Base-by-base conservation (phyloP, 2,888 invertebrate species). In the Camptogramma bilineatum region DNA sequence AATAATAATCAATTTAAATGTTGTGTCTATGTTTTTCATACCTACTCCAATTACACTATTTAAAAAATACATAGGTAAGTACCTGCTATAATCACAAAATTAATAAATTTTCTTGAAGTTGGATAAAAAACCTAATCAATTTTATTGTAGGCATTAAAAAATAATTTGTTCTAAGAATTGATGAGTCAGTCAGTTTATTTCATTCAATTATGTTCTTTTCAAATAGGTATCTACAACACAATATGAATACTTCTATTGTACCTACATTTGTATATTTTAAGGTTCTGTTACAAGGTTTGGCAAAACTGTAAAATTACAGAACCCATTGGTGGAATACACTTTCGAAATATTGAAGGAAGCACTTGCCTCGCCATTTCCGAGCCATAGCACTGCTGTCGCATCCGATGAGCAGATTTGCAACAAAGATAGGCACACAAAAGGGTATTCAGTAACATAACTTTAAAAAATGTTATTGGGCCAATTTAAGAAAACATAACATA, bases 381-480 rank as follows among this genome's bases (percentile, higher is more conserved):
- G 71, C 72, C 50, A n/a, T 81, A 81, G 81, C 76, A 70, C 80
- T 78, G 79, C 79, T 83, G 87, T 90, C 87, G 83, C 86, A 86
- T 87, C 83, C 83, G 81, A 86, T 89, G 84, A 81, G 80, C 81
- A 83, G 88, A 88, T 88, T 85, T 87, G 78, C 77, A 69, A 71
- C 31, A 21, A 31, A 34, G n/a, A 46, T 48, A 34, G 18, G 24
- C 48, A 52, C 42, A 16, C 7, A 31, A 46, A 28, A 39, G 28
- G 0, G 18, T 21, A 50, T 42, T 21, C 56, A 56, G 62, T 62
- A 62, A 9, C 18, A 34, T 17, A 59, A 44, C 44, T 44, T 13
- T 39, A 13, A 4, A 1, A 2, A 2, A 10, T 28, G 28, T 28
- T 0, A 5, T 28, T 1, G 8, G 7, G 8, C 4, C 28, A 28